These are phyloP conservation scores for Cyphomyrmex costatus DNA, from an alignment of 1,140 invertebrate genomes.

Conservation along the genomic window DNA sequence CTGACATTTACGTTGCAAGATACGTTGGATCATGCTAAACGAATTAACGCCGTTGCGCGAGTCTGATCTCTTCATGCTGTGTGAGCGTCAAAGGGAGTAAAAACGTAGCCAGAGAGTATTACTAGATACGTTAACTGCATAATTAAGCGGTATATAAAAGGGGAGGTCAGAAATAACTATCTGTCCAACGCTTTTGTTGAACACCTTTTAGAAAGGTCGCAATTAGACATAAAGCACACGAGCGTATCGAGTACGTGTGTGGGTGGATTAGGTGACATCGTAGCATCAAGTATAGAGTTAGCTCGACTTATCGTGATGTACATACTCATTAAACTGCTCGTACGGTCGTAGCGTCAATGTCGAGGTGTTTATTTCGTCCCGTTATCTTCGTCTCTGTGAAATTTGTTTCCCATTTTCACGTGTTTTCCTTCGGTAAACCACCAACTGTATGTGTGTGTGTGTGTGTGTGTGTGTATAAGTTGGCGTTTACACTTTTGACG, in stretches of 20 bases:
- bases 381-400: slow-evolving; percentile 9
- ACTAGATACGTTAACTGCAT: slow-evolving; percentile 34
- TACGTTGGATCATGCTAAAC: background rate
- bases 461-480: slow-evolving; percentile 11
- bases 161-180: slow-evolving; percentile 15
- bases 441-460: no score
- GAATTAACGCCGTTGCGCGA: slow-evolving; percentile 15
- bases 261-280: slow-evolving; percentile 31
- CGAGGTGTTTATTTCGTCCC: slow-evolving; percentile 17
- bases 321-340: slow-evolving; percentile 60
- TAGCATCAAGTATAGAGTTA: slow-evolving; percentile 40
- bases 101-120: slow-evolving; percentile 34
- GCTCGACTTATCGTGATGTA: slow-evolving; percentile 57
- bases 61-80: slow-evolving; percentile 23
- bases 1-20: slow-evolving; percentile 36
- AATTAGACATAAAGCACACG: slow-evolving; percentile 48
- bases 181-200: slow-evolving; percentile 7
- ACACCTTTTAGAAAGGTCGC: slow-evolving; percentile 14
- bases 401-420: slow-evolving; percentile 51
- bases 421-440: slow-evolving; percentile 18
- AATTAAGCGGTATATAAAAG: slow-evolving; percentile 14
- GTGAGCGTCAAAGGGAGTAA: slow-evolving; percentile 29
- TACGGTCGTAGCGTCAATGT: slow-evolving; percentile 40
- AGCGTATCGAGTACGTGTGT: background rate
- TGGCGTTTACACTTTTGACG: slow-evolving; percentile 29